Base-by-base conservation (phyloP, 2,797 vertebrate genomes). In the Pantherophis alleghaniensis region DNA sequence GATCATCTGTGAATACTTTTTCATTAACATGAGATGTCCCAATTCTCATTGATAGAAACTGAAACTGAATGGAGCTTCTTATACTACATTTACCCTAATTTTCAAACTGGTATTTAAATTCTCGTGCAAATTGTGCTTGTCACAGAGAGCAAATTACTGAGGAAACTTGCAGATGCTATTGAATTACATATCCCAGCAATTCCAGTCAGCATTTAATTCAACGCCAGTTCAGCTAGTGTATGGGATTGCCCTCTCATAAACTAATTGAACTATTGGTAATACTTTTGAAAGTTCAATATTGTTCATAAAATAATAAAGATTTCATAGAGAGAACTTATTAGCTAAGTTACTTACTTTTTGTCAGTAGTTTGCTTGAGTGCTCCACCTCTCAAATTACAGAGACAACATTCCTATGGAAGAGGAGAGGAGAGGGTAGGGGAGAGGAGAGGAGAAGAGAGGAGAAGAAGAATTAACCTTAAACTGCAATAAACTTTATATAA, bases 371-470 rank as follows among this genome's bases (percentile, higher is more conserved):
- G 97, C 97, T 99, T 99, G 94, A 99, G 98, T n/a, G 99, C 99
- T 91, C 99, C 99, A 87, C 99, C 99, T 98, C 99, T 98, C 96
- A 99, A 98, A 97, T 98, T 99, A 97, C 99, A 99, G 24, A 99
- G 98, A 97, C 99, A 99, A 96, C 99, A 99, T 95, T 99, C 99
- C 99, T 99, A 97, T 97, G 97, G 97, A 97, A 96, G 9, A 95
- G 95, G 55, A 6, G 53, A 55, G 53, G 11, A 97, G 97, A 96
- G 59, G 95, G 94, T 42, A 91, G 94, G 95, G 94, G 55, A 91
- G 94, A 42, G 2, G 55, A 56, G 55, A 55, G 2, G 55, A 91
- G 94, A 42, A 14, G 88, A 59, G 89, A 37, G 32, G 89, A 37
- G 32, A 83, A 56, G 2, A 88, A 90, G 89, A 92, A 92, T 69